Evolutionary conservation across 2,888 invertebrate genomes (phyloP), one percentile per base, ranked within the genome.

Genomic region (Agapostemon virescens): DNA sequence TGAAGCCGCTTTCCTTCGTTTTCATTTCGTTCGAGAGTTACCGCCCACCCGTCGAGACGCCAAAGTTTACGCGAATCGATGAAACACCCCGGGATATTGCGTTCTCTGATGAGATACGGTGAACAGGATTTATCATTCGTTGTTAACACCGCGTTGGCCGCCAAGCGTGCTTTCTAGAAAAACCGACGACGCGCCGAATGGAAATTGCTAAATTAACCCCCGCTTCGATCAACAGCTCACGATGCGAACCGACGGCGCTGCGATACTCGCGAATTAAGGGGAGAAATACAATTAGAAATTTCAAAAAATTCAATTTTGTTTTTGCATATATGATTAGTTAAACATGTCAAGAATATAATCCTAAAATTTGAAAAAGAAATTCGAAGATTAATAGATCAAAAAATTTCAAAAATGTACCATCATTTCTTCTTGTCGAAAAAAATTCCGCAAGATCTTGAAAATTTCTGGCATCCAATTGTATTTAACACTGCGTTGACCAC

Each of bases 21-120:
- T 63, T 77, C 70, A 70, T 82, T 82, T 81, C 74, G 67, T 61
- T 74, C 66, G 38, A 49, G 64, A 69, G 69, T 71, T 78, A 81
- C 49, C 49, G 74, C 17, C 36, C 69, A 30, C 55, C 73, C 70
- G 33, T 61, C 38, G n/a, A 38, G 36, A 36, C 70, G 45, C 72
- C 1, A 30, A 55, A 74, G 66, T 67, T n/a, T 74, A 64, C 79
- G 80, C 69, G 45, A 67, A 70, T 58, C 45, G 68, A 76, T 77
- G 42, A 52, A 73, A 70, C 69, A 52, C 20, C 52, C 63, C 36
- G 17, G 66, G 69, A 77, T 77, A 80, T 82, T 71, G 79, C 68
- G 45, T 64, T 69, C 55, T 40, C 73, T 55, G 72, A 45, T 36
- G 68, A 38, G 66, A 67, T 49, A 64, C 40, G 55, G 40, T 52